phyloP scores from a whole-genome alignment of 2,888 invertebrate genomes.

The Nomada hirtipes region DNA sequence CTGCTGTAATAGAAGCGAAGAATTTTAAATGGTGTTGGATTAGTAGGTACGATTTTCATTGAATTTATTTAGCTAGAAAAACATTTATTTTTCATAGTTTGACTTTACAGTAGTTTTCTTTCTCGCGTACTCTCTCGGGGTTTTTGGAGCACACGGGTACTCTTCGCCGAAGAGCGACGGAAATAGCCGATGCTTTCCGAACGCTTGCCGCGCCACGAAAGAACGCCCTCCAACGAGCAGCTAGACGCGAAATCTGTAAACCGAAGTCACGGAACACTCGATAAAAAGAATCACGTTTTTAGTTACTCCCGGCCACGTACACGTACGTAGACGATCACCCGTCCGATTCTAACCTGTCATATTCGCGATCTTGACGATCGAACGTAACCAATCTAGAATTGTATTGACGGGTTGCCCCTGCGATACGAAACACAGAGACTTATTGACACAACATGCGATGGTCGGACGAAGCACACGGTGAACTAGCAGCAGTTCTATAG shows the following conservation, averaged over 20 bases:
- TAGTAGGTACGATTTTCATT: not conserved
- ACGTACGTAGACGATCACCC: conserved; percentile 47
- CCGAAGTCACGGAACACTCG: conserved; percentile 74
- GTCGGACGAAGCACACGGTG: conserved; percentile 56
- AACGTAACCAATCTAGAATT: conserved; percentile 13
- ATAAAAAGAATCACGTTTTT: conserved; percentile 65
- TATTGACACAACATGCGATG: conserved; percentile 74
- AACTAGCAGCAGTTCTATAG: conserved; percentile 47
- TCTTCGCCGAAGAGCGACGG: conserved; percentile 68
- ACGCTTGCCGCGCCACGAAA: conserved; percentile 80
- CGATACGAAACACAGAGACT: conserved; percentile 55
- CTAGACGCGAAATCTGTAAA: conserved; percentile 77
- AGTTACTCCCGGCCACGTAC: conserved; percentile 57
- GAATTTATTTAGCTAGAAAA: conserved; percentile 8
- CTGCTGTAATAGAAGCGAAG: not conserved
- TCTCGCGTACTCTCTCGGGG: conserved; percentile 45
- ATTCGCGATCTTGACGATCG: conserved; percentile 14
- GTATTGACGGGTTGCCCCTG: conserved; percentile 51
- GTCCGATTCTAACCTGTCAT: conserved; percentile 48
- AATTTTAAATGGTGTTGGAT: not conserved
- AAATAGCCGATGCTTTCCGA: conserved; percentile 70
- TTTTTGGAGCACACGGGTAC: conserved; percentile 67
- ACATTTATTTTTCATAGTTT: conserved; percentile 26
- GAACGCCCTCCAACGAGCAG: conserved; percentile 77
- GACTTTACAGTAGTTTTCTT: conserved; percentile 40